These are phyloP conservation scores for Troides oblongomaculatus DNA, from an alignment of 2,888 invertebrate genomes.

Conservation along the genomic window DNA sequence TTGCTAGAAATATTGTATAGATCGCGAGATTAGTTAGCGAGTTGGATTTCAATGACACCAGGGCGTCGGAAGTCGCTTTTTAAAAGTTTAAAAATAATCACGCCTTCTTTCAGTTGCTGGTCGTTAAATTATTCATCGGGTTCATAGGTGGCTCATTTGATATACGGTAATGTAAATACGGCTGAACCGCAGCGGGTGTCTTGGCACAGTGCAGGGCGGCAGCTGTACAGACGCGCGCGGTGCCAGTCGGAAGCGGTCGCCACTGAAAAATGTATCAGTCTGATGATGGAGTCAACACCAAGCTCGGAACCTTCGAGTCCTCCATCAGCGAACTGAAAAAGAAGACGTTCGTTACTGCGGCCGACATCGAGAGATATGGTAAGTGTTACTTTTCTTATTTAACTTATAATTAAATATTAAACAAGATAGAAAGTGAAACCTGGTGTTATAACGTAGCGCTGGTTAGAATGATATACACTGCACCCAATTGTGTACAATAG, in stretches of 20 bases:
- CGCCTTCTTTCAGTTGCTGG: conserved; percentile 48
- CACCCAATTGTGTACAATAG: too few species aligned
- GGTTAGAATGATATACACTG: too few species aligned
- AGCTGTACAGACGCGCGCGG: neutral
- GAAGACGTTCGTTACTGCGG: conserved; percentile 61
- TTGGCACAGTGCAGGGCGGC: neutral
- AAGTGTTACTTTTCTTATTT: conserved; percentile 33
- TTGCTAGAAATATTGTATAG: too few species aligned
- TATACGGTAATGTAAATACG: conserved; percentile 44
- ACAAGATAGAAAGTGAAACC: too few species aligned
- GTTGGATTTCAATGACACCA: conserved; percentile 25
- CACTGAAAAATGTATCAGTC: conserved; percentile 56
- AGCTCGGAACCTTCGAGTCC: conserved; percentile 61
- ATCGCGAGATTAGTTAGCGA: neutral
- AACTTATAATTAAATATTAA: too few species aligned
- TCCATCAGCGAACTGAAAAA: conserved; percentile 71
- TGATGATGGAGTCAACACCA: conserved; percentile 41
- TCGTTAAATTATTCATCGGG: conserved; percentile 62
- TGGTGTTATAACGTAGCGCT: too few species aligned
- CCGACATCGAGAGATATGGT: conserved; percentile 66
- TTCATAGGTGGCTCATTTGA: conserved; percentile 64
- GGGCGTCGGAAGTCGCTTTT: neutral
- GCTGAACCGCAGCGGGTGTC: neutral
- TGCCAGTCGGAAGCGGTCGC: too few species aligned
- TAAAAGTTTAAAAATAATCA: conserved; percentile 27